These are phyloP conservation scores for Tetranychus piercei DNA, from an alignment of 2,888 invertebrate species.

Conservation along the genomic window DNA sequence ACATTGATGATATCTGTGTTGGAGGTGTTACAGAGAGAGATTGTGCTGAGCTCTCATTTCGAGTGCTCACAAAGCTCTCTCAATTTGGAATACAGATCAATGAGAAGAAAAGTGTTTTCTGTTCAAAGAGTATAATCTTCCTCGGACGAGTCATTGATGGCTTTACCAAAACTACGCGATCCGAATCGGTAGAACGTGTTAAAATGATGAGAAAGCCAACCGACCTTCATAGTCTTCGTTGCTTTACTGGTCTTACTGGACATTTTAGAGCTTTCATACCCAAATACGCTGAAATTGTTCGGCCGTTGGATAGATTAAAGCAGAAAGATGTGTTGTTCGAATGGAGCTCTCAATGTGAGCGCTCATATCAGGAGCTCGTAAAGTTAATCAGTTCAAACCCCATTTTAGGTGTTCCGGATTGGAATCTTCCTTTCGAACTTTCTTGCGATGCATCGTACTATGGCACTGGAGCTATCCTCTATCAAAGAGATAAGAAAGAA, in stretches of 20 bases:
- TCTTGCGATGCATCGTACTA: slow-evolving; percentile 11
- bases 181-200: not conserved
- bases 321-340: not conserved
- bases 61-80: not conserved
- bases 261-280: slow-evolving; percentile 7
- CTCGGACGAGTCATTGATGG: slow-evolving; percentile 10
- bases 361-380: not conserved
- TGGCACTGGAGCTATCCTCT: slow-evolving; percentile 12
- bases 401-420: not conserved
- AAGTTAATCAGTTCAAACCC: not conserved
- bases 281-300: not conserved
- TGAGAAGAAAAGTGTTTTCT: not conserved
- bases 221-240: not conserved
- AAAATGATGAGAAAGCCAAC: not conserved
- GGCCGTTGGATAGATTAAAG: not conserved
- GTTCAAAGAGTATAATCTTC: not conserved
- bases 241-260: not conserved
- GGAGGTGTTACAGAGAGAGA: not conserved
- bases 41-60: not conserved
- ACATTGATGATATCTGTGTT: slow-evolving; percentile 12
- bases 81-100: not conserved
- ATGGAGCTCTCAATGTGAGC: slow-evolving; percentile 8
- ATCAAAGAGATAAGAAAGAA: not conserved
- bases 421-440: slow-evolving; percentile 2
- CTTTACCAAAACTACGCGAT: not conserved